Evolutionary conservation across 2,888 invertebrate genomes (phyloP).

Genomic region (Idaea biselata): DNA sequence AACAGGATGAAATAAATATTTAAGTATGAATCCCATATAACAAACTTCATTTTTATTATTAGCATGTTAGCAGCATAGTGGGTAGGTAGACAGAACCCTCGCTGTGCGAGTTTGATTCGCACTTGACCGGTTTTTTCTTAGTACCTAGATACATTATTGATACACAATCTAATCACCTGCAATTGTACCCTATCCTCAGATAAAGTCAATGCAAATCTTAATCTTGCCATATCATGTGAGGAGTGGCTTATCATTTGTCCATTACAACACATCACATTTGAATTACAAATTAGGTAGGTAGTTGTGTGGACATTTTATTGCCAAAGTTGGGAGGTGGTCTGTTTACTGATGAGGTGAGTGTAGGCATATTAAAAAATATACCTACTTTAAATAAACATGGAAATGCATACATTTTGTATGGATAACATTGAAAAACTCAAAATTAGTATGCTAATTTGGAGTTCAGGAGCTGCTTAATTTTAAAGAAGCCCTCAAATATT

Average conservation of each 20-base stretch:
- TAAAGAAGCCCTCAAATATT: too few relatives aligned
- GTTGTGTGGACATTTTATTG: background rate
- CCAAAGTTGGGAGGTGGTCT: background rate
- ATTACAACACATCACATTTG: background rate
- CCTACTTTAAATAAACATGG: background rate
- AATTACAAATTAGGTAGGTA: background rate
- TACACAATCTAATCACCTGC: slow-evolving; percentile 2
- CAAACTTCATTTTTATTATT: too few relatives aligned
- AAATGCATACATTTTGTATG: too few relatives aligned
- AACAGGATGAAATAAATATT: too few relatives aligned
- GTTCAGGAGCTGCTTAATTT: too few relatives aligned
- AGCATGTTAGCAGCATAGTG: too few relatives aligned
- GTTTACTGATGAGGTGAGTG: background rate
- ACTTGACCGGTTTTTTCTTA: too few relatives aligned
- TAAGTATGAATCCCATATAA: too few relatives aligned
- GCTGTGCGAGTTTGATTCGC: too few relatives aligned
- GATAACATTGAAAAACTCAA: too few relatives aligned
- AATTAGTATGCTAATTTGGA: too few relatives aligned
- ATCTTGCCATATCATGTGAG: background rate
- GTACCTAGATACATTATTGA: background rate
- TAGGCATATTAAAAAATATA: background rate
- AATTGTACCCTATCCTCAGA: background rate
- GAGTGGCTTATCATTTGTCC: background rate
- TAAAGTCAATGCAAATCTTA: slow-evolving; percentile 2
- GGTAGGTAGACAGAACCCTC: too few relatives aligned